Conservation (phyloP, 2,797 vertebrate species). For the Anomalospiza imberbis region DNA sequence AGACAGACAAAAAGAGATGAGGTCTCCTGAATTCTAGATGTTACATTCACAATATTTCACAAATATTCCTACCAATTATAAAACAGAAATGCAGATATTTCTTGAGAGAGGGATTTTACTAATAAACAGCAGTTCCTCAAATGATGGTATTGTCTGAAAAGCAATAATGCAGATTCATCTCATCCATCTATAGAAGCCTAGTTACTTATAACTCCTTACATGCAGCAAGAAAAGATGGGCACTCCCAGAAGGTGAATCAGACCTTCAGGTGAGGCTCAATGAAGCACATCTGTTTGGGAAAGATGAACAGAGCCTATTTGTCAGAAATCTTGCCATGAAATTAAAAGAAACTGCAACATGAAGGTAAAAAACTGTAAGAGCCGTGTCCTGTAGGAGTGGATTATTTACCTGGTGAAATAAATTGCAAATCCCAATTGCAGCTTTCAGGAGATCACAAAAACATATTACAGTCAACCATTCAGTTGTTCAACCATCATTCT, state of each 20-base stretch:
- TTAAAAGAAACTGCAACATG: neutral
- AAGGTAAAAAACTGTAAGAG: neutral
- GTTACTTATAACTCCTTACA: neutral
- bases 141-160: neutral
- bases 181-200: neutral
- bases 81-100: neutral
- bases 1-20: neutral
- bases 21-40: neutral
- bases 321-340: neutral
- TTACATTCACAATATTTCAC: neutral
- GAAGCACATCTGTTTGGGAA: neutral
- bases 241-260: neutral
- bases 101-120: neutral
- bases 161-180: neutral
- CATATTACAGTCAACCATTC: neutral
- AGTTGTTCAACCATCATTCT: neutral
- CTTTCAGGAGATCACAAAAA: neutral
- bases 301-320: neutral
- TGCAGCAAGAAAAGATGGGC: neutral
- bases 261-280: neutral
- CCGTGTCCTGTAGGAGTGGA: neutral
- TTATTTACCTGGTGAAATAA: neutral
- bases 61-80: neutral
- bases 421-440: neutral
- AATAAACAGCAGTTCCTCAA: neutral